Evolutionary conservation across 1,140 invertebrate genomes (phyloP).

Genomic region (Drosophila elegans): DNA sequence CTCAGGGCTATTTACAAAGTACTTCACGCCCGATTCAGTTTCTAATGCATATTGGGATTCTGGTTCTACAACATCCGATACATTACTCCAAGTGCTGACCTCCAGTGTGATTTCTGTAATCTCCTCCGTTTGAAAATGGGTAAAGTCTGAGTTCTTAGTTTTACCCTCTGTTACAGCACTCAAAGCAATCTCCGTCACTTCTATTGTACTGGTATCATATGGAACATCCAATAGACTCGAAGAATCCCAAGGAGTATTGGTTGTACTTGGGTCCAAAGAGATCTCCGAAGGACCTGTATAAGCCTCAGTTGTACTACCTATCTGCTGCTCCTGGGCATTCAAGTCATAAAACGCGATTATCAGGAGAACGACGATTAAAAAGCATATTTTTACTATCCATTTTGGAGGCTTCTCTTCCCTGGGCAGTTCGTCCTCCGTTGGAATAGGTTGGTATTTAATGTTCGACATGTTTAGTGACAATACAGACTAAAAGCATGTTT

Average conservation of each 20-base stretch:
- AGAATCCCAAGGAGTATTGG: no score
- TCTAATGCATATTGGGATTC: not conserved
- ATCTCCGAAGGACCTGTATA: not conserved
- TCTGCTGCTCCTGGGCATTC: not conserved
- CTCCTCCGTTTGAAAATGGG: not conserved
- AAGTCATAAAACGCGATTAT: conserved; percentile 9
- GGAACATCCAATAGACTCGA: not conserved
- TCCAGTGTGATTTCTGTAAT: not conserved
- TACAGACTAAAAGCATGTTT: not conserved
- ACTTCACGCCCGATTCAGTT: conserved; percentile 25
- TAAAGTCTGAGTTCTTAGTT: not conserved
- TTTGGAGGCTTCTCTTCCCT: not conserved
- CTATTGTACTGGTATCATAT: not conserved
- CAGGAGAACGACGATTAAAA: conserved; percentile 6
- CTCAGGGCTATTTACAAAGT: conserved; percentile 54
- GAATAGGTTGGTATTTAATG: conserved; percentile 40
- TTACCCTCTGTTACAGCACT: not conserved
- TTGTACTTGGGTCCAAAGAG: not conserved
- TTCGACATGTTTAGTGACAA: conserved; percentile 15
- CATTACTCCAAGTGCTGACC: not conserved
- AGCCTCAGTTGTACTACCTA: not conserved
- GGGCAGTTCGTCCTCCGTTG: conserved; percentile 3
- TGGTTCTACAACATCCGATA: not conserved
- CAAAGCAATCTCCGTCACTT: not conserved
- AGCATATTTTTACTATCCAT: not conserved